Evolutionary conservation across 2,113 vertebrate species (phyloP).

Genomic region (Sebastes schlegelii): DNA sequence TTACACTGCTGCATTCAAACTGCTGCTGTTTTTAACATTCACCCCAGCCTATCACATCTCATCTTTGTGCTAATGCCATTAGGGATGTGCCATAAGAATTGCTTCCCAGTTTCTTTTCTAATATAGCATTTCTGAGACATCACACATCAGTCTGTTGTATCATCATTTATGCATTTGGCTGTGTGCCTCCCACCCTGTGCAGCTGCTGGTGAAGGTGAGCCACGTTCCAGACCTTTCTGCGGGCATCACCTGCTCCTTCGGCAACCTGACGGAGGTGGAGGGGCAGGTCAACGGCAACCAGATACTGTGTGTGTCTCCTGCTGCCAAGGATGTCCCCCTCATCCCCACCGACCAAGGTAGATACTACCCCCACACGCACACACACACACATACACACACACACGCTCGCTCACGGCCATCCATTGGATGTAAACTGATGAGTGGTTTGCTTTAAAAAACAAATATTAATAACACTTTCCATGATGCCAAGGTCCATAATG

Average conservation of each 20-base stretch:
- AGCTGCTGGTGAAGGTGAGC: constrained; percentile 93
- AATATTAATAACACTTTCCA: not conserved
- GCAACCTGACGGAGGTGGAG: constrained; percentile 95
- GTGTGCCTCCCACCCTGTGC: constrained; percentile 30
- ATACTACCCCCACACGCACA: constrained; percentile 16
- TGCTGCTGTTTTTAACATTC: not conserved
- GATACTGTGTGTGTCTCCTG: constrained; percentile 92
- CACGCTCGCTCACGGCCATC: not conserved
- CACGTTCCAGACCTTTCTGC: constrained; percentile 92
- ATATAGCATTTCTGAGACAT: not conserved
- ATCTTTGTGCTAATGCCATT: not conserved
- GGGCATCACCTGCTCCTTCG: constrained; percentile 94
- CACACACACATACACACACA: constrained; percentile 11
- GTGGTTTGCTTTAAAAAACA: not conserved
- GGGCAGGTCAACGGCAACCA: constrained; percentile 91
- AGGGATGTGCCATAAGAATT: not conserved
- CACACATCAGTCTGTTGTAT: too few relatives aligned
- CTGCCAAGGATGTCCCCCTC: constrained; percentile 92
- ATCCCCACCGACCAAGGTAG: constrained; percentile 95
- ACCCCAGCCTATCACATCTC: not conserved
- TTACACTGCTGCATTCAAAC: constrained; percentile 19
- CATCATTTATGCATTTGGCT: not conserved
- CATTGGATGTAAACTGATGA: not conserved
- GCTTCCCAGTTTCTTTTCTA: not conserved
- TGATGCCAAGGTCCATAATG: not conserved